phyloP scores from a whole-genome alignment of 2,797 vertebrate species.

The Channa striata region DNA sequence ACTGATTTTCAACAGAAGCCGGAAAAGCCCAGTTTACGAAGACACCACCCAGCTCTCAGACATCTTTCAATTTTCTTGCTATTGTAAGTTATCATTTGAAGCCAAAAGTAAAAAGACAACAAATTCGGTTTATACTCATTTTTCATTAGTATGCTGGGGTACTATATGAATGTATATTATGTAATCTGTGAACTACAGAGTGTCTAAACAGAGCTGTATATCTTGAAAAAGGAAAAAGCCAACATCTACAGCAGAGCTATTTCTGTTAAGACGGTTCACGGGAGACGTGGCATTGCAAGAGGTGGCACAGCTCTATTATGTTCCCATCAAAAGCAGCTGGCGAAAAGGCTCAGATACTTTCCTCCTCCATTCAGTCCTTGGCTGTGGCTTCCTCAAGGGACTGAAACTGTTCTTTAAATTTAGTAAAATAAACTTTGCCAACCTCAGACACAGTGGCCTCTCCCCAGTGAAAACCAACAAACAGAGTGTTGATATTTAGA shows the following conservation, averaged over 20 bases:
- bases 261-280: slow-evolving; percentile 29
- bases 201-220: background rate
- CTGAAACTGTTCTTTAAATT: slow-evolving; percentile 36
- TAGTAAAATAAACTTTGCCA: slow-evolving; percentile 48
- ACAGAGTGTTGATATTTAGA: slow-evolving; percentile 22
- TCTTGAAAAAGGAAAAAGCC: background rate
- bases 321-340: slow-evolving; percentile 30
- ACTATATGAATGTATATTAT: background rate
- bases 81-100: background rate
- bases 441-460: slow-evolving; percentile 30
- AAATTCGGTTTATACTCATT: background rate
- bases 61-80: background rate
- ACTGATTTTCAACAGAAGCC: background rate
- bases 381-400: slow-evolving; percentile 16
- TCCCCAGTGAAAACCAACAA: slow-evolving; percentile 41
- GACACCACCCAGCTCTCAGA: background rate
- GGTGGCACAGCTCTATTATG: slow-evolving; percentile 29
- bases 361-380: background rate
- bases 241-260: background rate
- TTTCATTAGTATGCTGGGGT: background rate
- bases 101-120: background rate
- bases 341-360: slow-evolving; percentile 11
- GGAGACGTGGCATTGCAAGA: slow-evolving; percentile 28
- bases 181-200: background rate
- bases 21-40: background rate